Base-by-base conservation (phyloP, 2,888 invertebrate species). In the Lithosia quadra region DNA sequence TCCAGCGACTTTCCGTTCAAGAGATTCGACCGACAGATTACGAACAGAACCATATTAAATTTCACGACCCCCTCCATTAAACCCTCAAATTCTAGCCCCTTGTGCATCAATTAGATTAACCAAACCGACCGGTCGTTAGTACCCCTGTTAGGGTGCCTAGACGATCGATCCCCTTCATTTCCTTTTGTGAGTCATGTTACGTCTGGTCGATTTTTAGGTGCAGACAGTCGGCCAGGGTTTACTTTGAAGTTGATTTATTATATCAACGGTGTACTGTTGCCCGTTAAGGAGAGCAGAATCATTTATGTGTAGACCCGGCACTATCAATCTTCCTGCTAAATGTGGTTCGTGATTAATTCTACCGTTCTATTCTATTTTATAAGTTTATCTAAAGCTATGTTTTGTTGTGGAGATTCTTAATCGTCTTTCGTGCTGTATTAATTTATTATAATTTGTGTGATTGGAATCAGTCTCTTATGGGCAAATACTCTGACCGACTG, bases 121-220 rank as follows among this genome's bases (percentile, higher is more conserved):
- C 63, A 61, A 22, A n/a, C 61, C 74, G 72, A 67, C 69, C 68
- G 60, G 43, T 68, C 66, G 61, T 75, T 72, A 72, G 70, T 59
- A 63, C 57, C 69, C 67, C 60, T 62, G 63, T 65, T 69, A 63
- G 64, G 68, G 58, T 49, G 60, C 57, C 74, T 69, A 63, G 60
- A 49, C 56, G 63, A 64, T 68, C 57, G 71, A 65, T 74, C 66
- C 72, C 77, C 70, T 68, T n/a, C 58, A 18, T 61, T 63, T 75
- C 60, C 63, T 68, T 63, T 64, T 39, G 69, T 79, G 79, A 78
- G 65, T 79, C 80, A 80, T 69, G 22, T 61, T 68, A 33, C 60
- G 65, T 59, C 49, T 63, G 68, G 68, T 53, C 33, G 62, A 53
- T 34, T 68, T 70, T 66, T 63, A 68, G 64, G 55, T 65, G 72